Evolutionary conservation across 2,888 invertebrate species (phyloP).

Genomic region (Stomorhina lunata): DNA sequence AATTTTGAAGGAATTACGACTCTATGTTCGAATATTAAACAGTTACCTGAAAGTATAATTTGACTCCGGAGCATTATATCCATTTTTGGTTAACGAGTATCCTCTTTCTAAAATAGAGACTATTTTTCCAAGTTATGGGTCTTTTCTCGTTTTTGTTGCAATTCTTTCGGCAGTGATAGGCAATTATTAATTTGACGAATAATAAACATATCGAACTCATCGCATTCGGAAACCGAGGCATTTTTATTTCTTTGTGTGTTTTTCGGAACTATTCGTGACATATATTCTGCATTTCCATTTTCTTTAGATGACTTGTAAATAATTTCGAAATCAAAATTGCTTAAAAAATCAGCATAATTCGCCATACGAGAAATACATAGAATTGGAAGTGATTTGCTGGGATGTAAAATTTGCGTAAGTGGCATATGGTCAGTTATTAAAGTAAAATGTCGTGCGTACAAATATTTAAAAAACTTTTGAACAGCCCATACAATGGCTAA

Average conservation of each 20-base stretch:
- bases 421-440: too few relatives aligned
- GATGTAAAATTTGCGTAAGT: too few relatives aligned
- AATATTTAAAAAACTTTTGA: too few relatives aligned
- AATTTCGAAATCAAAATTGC: too few relatives aligned
- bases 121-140: neutral
- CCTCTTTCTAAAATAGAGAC: conserved; percentile 32
- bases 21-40: conserved; percentile 11
- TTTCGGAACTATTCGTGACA: too few relatives aligned
- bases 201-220: conserved; percentile 7
- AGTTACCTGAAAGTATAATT: neutral
- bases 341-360: too few relatives aligned
- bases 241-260: neutral
- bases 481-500: too few relatives aligned
- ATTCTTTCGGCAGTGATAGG: neutral
- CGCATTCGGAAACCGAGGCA: neutral
- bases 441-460: too few relatives aligned
- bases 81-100: neutral
- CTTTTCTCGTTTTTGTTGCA: neutral
- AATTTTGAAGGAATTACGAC: conserved; percentile 3
- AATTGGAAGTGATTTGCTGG: too few relatives aligned
- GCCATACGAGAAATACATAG: too few relatives aligned
- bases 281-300: too few relatives aligned
- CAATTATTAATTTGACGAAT: conserved; percentile 4
- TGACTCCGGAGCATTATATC: neutral
- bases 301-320: too few relatives aligned